Evolutionary conservation across 2,888 invertebrate species (phyloP).

Genomic region (Emmelina monodactyla): DNA sequence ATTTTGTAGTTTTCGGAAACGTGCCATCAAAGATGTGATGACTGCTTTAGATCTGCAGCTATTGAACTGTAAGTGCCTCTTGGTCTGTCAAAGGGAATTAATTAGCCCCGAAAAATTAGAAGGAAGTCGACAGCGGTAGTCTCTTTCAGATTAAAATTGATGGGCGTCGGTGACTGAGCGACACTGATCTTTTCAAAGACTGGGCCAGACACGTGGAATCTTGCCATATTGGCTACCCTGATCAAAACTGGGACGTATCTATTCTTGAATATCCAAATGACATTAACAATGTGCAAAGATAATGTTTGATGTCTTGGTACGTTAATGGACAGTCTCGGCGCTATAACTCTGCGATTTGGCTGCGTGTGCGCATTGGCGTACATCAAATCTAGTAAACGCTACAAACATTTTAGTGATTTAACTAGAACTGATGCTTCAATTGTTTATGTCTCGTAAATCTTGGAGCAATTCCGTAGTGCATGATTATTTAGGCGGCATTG

Average conservation of each 20-base stretch:
- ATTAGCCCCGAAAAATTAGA: conserved; percentile 14
- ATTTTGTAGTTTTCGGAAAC: too few species aligned
- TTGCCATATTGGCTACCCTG: conserved; percentile 22
- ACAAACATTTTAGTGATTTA: conserved; percentile 25
- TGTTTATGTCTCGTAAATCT: conserved; percentile 23
- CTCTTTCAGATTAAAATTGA: conserved; percentile 24
- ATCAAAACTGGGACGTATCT: background rate
- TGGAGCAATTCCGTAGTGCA: conserved; percentile 13
- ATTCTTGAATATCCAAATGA: too few species aligned
- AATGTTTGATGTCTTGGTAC: background rate
- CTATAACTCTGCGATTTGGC: conserved; percentile 23
- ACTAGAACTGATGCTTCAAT: conserved; percentile 19
- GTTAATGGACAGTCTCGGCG: conserved; percentile 22
- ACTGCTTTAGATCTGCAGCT: too few species aligned
- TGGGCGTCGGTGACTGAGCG: conserved; percentile 19
- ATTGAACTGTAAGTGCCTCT: too few species aligned
- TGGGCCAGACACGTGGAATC: conserved; percentile 31
- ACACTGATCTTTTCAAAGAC: conserved; percentile 40
- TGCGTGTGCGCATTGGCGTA: conserved; percentile 24
- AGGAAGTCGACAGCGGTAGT: too few species aligned
- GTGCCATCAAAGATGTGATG: too few species aligned
- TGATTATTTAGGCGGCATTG: conserved; percentile 8
- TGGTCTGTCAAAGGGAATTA: too few species aligned
- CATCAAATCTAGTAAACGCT: conserved; percentile 32
- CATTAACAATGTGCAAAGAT: background rate